Evolutionary conservation across 2,113 vertebrate species (phyloP), one percentile per base, ranked within the genome.

Genomic region (Pelecanus crispus): DNA sequence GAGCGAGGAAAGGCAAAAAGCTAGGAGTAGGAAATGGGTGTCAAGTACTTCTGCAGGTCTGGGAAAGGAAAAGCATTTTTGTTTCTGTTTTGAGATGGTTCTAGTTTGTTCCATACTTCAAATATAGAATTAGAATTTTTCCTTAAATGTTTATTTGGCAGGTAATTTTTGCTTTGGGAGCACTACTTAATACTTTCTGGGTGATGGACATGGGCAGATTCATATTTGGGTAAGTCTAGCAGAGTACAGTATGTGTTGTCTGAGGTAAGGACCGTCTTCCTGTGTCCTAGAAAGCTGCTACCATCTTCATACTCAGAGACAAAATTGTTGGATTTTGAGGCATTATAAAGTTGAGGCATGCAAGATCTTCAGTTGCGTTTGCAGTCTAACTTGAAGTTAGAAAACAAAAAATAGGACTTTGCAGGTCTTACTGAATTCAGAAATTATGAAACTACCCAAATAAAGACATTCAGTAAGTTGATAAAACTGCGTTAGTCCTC

Each of bases 141-240:
- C 71, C 50, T 19, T 72, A 3, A 6, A 22, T 71, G 36, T 62
- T 73, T 49, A 0, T 26, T 25, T 96, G 91, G 10, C 86, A 99
- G 99, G 98, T 99, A 5, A 80, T 99, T 73, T 99, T 99, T 98
- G 99, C 99, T 11, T 34, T 98, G 78, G 99, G 99, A 90, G 99
- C 99, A 6, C 90, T 99, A 29, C 53, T 98, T 7, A 98, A 99
- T 67, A 90, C 89, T 3, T 99, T 99, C 97, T 99, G 99, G 99
- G 95, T 99, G 92, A 99, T 99, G 99, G 98, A 99, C 84, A 25
- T 91, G 70, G 99, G 99, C 74, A 98, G 99, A 10, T 99, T 99
- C 97, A 84, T 99, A 25, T 99, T 99, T 97, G 99, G 99, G 99
- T 99, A 97, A 99, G 98, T 98, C 59, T 40, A 45, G 21, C 13